Base-by-base conservation (phyloP, 2,797 vertebrate genomes). In the Hypotaenidia okinawae region DNA sequence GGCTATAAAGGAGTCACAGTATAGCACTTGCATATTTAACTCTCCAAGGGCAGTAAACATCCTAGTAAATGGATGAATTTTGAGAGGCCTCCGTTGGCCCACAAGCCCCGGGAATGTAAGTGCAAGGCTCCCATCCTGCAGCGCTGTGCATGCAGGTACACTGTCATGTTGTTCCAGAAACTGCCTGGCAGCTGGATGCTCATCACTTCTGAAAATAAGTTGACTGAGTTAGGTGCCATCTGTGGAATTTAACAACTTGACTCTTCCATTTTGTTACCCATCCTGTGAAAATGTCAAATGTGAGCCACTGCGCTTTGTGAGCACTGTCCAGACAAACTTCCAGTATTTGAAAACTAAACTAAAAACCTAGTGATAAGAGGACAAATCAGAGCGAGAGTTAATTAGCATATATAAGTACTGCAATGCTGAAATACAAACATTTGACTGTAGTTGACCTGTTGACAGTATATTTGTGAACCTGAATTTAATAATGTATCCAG, bases 261-360 rank as follows among this genome's bases (percentile, higher is more conserved):
- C 74, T 49, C 64, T 72, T 90, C 86, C 58, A 39, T 94, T 93
- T 89, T 77, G 74, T 89, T 68, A 54, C 67, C 61, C 41, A 12
- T 90, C 70, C 67, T 68, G 61, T 91, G 79, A 91, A 85, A 94
- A 83, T 91, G 91, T 94, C 77, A 84, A 64, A 94, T 73, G 82
- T 86, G 78, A 92, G 91, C 87, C 91, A 88, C 88, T 43, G 74
- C 0, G 2, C 66, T 78, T 85, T 89, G 86, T 92, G 86, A 95
- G 78, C 90, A 54, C 75, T 22, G 24, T 58, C 74, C 75, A 55
- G 70, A 72, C 41, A 82, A 37, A 81, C 63, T 54, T 88, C 84
- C 81, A 62, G 78, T 58, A 58, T 87, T 85, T 93, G 57, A n/a
- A 82, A 91, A 94, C 67, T n/a, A 75, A 94, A 87, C 6, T 45